A percentile compares a stretch with the other conserved stretches of the same genome.
Conservation (phyloP, 2,888 invertebrate species). For the Cerastis leucographa region DNA sequence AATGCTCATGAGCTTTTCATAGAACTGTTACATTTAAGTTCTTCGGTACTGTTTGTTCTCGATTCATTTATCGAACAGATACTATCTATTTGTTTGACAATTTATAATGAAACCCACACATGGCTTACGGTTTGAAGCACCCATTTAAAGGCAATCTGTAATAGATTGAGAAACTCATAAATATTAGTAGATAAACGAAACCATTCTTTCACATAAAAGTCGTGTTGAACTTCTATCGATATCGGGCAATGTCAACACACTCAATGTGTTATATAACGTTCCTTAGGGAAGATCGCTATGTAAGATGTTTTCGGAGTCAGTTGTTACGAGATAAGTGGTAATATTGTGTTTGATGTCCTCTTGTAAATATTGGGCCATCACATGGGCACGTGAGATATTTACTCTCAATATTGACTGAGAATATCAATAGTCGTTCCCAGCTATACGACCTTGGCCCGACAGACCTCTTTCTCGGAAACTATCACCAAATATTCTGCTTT, state of each 20-base stretch:
- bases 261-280: conserved; percentile 74
- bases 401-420: conserved; percentile 86
- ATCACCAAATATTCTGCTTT: conserved; percentile 56
- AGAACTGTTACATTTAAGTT: conserved; percentile 46
- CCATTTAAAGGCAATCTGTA: conserved; percentile 77
- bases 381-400: conserved; percentile 89
- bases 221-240: conserved; percentile 80
- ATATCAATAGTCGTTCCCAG: conserved; percentile 84
- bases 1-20: conserved; percentile 52
- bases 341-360: conserved; percentile 88
- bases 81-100: conserved; percentile 67
- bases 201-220: conserved; percentile 79
- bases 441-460: conserved; percentile 83
- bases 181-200: conserved; percentile 79
- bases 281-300: conserved; percentile 79
- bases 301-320: conserved; percentile 83
- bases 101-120: conserved; percentile 74
- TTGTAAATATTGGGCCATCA: conserved; percentile 87
- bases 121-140: conserved; percentile 71
- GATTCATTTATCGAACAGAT: conserved; percentile 49
- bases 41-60: conserved; percentile 38
- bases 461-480: conserved; percentile 77
- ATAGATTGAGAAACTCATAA: conserved; percentile 79
- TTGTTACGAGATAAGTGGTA: conserved; percentile 89
- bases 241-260: conserved; percentile 80